Percentiles rank a stretch among this genome's conserved stretches.
phyloP scores from a whole-genome alignment of 2,888 invertebrate genomes.

The Leucophenga montana region DNA sequence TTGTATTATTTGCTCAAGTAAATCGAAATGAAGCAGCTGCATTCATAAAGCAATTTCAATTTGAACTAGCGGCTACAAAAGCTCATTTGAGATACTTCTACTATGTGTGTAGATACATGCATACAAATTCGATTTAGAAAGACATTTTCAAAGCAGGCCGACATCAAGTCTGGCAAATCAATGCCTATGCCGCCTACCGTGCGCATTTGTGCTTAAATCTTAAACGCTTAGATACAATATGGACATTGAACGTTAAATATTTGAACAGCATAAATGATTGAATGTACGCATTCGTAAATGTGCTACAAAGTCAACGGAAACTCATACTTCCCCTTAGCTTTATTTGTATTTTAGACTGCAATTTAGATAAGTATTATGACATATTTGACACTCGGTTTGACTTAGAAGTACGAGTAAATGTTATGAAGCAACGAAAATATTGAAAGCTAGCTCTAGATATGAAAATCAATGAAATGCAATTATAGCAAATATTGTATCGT shows the following conservation, averaged over 20 bases:
- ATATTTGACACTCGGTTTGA: constrained; percentile 60
- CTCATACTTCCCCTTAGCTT: background rate
- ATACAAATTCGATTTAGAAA: constrained; percentile 1
- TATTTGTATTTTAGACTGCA: constrained; percentile 47
- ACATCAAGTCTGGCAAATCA: constrained; percentile 21
- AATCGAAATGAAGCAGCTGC: background rate
- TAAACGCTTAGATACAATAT: constrained; percentile 36
- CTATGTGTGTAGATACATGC: background rate
- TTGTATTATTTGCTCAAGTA: background rate
- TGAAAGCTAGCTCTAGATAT: constrained; percentile 6
- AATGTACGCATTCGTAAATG: background rate
- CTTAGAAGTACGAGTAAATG: no score
- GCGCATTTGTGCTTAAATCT: constrained; percentile 37
- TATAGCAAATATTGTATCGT: background rate
- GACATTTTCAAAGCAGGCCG: constrained; percentile 6
- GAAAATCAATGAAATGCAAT: constrained; percentile 63
- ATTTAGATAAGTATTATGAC: constrained; percentile 68
- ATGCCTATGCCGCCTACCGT: background rate
- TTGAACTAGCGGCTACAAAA: background rate
- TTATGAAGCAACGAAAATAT: constrained; percentile 40
- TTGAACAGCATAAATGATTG: constrained; percentile 47
- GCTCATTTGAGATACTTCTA: constrained; percentile 5
- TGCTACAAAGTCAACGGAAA: background rate
- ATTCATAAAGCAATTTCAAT: constrained; percentile 18
- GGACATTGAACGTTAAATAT: constrained; percentile 49